Base-by-base conservation (phyloP, 2,113 vertebrate species). In the Nannospalax galili region DNA sequence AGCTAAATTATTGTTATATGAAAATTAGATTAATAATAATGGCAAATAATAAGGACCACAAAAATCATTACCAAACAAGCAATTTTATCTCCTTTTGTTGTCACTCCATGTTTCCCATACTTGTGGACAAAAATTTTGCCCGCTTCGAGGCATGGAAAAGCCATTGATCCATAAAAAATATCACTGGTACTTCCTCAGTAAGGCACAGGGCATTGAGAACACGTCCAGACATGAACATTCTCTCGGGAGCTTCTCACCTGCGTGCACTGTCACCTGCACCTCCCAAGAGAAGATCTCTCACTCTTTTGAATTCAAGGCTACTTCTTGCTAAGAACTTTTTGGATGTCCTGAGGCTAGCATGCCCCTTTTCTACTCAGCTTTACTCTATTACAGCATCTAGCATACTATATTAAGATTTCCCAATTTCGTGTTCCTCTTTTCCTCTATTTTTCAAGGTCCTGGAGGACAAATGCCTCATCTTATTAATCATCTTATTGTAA, bases 141-240 rank as follows among this genome's bases (percentile, higher is more conserved):
- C 10, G 56, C 19, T 20, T 1, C 62, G 45, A 37, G 48, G 26
- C 24, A 10, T 10, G 28, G 40, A 16, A 24, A 78, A 28, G 65
- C 14, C 8, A 11, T 15, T 45, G 8, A 15, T 4, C 28, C 2
- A 37, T 26, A 30, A 42, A 37, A 0, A 11, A 4, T 12, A 24
- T 58, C 1, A 14, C 17, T 26, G 24, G 32, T 22, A 32, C n/a
- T 77, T 90, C 35, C 35, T 70, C 62, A 75, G 0, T 10, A 32
- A 45, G 42, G 67, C 58, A 9, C 16, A 12, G 32, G 65, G 14
- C 1, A 4, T 5, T 37, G 56, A 73, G 28, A 88, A 24, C 17
- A 8, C 32, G 19, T n/a, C n/a, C 7, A 14, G 70, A 32, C 2
- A 19, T 28, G 60, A 1, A 2, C 15, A 7, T 7, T 69, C 16